A percentile compares a stretch with the other conserved stretches of the same genome.
These are phyloP conservation scores for Lerista edwardsae DNA, from an alignment of 2,797 vertebrate species.

Conservation along the genomic window DNA sequence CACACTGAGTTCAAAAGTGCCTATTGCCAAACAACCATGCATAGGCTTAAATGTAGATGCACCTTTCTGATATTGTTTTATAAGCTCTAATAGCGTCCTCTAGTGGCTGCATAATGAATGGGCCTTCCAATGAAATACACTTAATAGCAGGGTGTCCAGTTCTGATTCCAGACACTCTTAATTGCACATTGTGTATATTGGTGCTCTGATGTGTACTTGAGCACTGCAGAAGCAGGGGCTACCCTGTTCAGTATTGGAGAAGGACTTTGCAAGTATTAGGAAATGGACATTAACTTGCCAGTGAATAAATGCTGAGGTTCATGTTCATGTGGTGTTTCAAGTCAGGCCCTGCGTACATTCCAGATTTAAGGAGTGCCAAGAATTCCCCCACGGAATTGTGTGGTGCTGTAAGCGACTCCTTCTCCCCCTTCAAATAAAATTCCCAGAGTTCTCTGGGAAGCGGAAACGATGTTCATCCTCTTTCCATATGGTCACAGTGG, in stretches of 20 bases:
- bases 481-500: background rate
- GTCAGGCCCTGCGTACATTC: background rate
- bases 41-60: too few species aligned
- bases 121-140: background rate
- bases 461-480: background rate
- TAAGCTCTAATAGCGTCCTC: too few species aligned
- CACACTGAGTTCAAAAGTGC: background rate
- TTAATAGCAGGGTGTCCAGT: background rate
- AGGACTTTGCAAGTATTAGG: background rate
- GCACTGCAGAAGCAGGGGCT: background rate
- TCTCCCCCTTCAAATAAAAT: background rate
- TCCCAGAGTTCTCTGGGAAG: background rate
- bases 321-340: background rate
- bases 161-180: background rate
- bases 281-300: background rate
- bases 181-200: background rate
- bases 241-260: background rate
- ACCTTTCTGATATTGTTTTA: background rate
- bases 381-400: background rate
- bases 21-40: background rate
- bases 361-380: too few species aligned
- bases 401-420: background rate
- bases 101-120: too few species aligned
- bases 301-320: background rate
- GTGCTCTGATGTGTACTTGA: background rate